phyloP scores from a whole-genome alignment of 2,888 invertebrate genomes.

The Eucera pruinosa region DNA sequence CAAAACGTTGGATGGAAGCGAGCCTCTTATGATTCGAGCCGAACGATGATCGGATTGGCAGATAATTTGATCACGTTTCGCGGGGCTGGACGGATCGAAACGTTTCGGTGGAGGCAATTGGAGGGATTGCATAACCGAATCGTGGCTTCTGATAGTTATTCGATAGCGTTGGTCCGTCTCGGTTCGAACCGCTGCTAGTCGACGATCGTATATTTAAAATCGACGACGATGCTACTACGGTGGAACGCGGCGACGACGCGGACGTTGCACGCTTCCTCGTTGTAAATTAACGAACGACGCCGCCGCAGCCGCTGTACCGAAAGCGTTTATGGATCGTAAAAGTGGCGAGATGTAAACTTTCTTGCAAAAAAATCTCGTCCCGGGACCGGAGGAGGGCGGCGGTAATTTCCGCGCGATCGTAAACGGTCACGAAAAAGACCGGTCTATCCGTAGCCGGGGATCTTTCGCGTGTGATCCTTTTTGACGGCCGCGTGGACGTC shows the following conservation, averaged over 20 bases:
- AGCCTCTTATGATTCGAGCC: background rate
- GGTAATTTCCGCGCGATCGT: constrained; percentile 34
- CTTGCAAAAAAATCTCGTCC: constrained; percentile 29
- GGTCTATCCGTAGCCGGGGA: constrained; percentile 23
- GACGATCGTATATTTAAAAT: constrained; percentile 51
- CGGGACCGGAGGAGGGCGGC: background rate
- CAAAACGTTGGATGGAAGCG: constrained; percentile 15
- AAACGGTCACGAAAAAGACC: constrained; percentile 28
- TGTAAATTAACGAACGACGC: constrained; percentile 56
- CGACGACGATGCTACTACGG: constrained; percentile 27
- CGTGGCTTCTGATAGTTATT: constrained; percentile 16
- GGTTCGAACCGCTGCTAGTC: background rate
- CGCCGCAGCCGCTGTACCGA: constrained; percentile 38
- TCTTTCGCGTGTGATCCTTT: constrained; percentile 2
- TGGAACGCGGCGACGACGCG: constrained; percentile 1
- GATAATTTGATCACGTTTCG: constrained; percentile 63
- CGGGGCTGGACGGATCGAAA: constrained; percentile 35
- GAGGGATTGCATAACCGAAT: constrained; percentile 59
- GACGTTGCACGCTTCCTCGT: constrained; percentile 40
- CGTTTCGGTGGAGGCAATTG: constrained; percentile 48
- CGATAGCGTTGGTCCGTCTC: background rate
- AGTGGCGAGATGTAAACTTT: constrained; percentile 52
- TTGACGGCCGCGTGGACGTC: constrained; percentile 23
- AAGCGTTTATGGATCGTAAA: constrained; percentile 58
- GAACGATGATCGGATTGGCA: constrained; percentile 47